These are phyloP conservation scores for Vombatus ursinus DNA, from an alignment of 2,113 vertebrate species.

Conservation along the genomic window DNA sequence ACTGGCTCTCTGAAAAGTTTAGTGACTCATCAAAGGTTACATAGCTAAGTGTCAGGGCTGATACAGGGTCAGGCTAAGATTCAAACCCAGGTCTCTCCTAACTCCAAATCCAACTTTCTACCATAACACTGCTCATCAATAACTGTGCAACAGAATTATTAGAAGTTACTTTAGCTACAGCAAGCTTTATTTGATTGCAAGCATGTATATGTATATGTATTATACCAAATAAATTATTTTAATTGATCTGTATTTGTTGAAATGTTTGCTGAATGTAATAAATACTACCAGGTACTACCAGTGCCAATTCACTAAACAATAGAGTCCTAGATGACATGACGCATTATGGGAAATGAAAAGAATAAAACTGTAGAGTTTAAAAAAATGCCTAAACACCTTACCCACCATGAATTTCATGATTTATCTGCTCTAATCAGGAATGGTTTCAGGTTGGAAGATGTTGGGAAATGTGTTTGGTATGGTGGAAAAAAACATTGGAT, in stretches of 20 bases:
- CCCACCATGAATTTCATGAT: background rate
- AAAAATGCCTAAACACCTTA: background rate
- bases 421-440: background rate
- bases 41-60: background rate
- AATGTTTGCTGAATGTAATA: conserved; percentile 2
- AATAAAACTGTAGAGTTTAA: background rate
- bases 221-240: conserved; percentile 23
- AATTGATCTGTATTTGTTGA: background rate
- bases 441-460: background rate
- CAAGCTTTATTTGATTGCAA: conserved; percentile 16
- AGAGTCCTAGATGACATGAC: background rate
- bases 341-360: background rate
- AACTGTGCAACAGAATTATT: background rate
- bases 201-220: background rate
- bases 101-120: background rate
- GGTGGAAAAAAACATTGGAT: background rate
- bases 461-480: background rate
- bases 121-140: background rate
- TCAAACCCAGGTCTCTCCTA: background rate
- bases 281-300: background rate
- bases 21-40: background rate
- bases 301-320: background rate
- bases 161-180: background rate
- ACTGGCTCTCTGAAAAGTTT: background rate
- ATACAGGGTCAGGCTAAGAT: background rate